Base-by-base conservation (phyloP, 2,113 vertebrate species). In the Pristiophorus japonicus region DNA sequence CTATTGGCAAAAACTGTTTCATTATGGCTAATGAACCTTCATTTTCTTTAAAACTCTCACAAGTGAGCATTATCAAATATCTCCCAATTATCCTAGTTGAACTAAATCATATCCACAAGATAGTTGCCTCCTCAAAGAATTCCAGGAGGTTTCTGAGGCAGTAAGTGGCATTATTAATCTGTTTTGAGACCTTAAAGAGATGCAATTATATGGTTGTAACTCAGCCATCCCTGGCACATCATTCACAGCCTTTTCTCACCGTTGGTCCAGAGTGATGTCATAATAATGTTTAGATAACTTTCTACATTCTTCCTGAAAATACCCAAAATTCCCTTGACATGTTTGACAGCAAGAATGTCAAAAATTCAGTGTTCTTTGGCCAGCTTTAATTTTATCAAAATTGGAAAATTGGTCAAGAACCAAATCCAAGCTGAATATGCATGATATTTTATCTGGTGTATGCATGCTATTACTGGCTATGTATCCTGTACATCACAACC, bases 351-450 rank as follows among this genome's bases (percentile, higher is more conserved):
- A 45, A 94, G 38, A 67, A 66, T 94, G 42, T 67, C 20, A 70
- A 66, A 94, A 45, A 67, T 94, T 70, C 92, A 47, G 38, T 47
- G 42, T 30, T 45, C 42, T 70, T 67, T 47, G 65, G 65, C 92
- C 65, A 94, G 59, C 65, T 94, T 94, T 94, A 47, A 45, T 94
- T 67, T 70, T 47, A 94, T 70, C 92, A 67, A 94, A 67, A 70
- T 42, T 93, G 59, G 51, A 93, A 42, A 24, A 42, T 93, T 66
- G 92, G 12, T 45, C 92, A 18, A 88, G 42, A 67, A 70, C 42
- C 22, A 94, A 70, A 94, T 94, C 85, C 92, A 94, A 94, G 8
- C 85, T 55, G 65, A 94, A 94, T 55, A 94, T 70, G 20, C 8
- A 94, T 67, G 63, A 94, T 67, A 45, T 67, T 94, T 67, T 70